Evolutionary conservation across 2,888 invertebrate species (phyloP).

Genomic region (Orthosia incerta): DNA sequence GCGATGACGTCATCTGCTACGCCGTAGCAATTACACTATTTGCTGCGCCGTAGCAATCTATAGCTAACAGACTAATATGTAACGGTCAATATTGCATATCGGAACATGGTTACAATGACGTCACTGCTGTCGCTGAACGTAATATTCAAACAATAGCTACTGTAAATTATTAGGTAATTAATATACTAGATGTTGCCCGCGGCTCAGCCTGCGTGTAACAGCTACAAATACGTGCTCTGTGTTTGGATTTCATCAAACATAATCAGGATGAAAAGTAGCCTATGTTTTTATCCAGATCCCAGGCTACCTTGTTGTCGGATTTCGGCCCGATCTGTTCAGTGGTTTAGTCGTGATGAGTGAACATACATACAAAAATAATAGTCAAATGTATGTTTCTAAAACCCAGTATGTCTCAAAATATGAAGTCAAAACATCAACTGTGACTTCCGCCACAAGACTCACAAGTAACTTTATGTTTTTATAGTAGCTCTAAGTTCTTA

Average conservation of each 20-base stretch:
- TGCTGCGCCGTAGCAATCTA: conserved; percentile 16
- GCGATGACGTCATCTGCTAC: conserved; percentile 1
- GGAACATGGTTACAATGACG: background rate
- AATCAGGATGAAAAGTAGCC: too few species aligned
- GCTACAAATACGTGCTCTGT: too few species aligned
- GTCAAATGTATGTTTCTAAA: background rate
- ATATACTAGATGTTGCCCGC: too few species aligned
- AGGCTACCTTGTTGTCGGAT: too few species aligned
- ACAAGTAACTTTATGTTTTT: conserved; percentile 71
- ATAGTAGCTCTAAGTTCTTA: conserved; percentile 72
- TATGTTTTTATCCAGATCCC: too few species aligned
- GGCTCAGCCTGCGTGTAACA: too few species aligned
- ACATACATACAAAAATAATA: background rate
- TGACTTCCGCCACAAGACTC: conserved; percentile 49
- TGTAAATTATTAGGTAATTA: too few species aligned
- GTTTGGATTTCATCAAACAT: too few species aligned
- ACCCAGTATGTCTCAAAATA: conserved; percentile 27
- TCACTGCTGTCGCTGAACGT: too few species aligned
- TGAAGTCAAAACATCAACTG: conserved; percentile 44
- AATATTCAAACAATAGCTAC: too few species aligned
- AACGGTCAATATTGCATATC: background rate
- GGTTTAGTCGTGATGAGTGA: background rate
- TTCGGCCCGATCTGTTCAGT: too few species aligned
- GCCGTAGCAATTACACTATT: background rate
- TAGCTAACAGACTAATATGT: too few species aligned